phyloP scores from a whole-genome alignment of 2,797 vertebrate species.

The Lepilemur ruficaudatus region DNA sequence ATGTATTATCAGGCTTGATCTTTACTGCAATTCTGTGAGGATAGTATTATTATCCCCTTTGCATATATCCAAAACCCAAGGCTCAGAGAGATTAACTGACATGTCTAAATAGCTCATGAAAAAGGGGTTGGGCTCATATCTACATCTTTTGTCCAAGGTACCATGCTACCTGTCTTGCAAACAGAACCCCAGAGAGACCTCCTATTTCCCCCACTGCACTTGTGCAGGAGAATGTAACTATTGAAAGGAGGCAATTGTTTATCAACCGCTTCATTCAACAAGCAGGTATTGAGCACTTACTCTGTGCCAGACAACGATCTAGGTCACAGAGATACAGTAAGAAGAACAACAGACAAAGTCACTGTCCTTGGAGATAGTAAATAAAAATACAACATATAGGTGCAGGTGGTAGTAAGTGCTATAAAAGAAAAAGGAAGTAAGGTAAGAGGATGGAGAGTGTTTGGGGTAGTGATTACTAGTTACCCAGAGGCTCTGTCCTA shows the following conservation, averaged over 20 bases:
- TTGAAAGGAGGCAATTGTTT: neutral
- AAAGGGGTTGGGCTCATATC: neutral
- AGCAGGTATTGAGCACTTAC: neutral
- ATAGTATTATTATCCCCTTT: neutral
- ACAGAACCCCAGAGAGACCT: neutral
- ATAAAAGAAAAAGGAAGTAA: neutral
- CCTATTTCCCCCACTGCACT: neutral
- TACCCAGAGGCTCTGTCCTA: neutral
- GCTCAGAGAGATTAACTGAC: neutral
- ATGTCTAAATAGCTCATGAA: neutral
- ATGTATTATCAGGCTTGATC: neutral
- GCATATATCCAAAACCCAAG: neutral
- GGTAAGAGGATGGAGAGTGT: neutral
- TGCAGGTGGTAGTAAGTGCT: neutral
- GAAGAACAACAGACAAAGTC: neutral
- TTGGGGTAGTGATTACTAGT: neutral
- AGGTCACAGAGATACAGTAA: neutral
- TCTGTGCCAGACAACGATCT: neutral
- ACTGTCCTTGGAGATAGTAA: neutral
- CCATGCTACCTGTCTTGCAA: neutral
- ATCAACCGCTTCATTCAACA: neutral
- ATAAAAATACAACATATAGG: neutral
- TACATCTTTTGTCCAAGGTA: neutral
- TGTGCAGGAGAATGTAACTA: neutral
- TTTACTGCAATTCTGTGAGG: neutral